Base-by-base conservation (phyloP, 53 echinoderm and acorn worm genomes). In the Holothuria leucospilota region DNA sequence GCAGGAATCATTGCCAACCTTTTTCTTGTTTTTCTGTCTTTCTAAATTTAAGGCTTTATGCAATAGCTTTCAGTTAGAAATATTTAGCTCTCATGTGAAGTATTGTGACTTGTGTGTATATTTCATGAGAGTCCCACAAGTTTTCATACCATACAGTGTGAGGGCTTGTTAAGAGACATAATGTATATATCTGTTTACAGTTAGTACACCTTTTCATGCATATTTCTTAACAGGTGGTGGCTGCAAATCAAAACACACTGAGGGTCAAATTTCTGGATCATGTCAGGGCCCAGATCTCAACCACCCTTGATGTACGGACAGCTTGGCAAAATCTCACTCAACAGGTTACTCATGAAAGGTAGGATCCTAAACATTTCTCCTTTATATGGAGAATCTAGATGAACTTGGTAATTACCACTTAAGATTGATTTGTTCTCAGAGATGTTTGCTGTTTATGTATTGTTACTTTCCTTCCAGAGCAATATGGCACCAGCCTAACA, bases 281-380 rank as follows among this genome's bases (percentile, higher is more conserved):
- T 72, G 80, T 98, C 82, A 93, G 91, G 72, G 90, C 90, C 40
- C 82, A 86, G 39, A 98, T 98, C 39, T 88, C 95, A 0, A 74
- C 85, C 23, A 90, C 91, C 39, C 30, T 98, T 20, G 99, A 98
- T 75, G 89, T 93, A 29, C 74, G 95, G 51, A 93, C 92, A 28
- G 90, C 91, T 12, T 98, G 99, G 99, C 99, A 98, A 68, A 87
- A 98, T 69, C 90, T 98, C 78, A 95, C 94, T 14, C 88, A 98
- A 70, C 94, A 95, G 68, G 92, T 98, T 20, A 95, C 95, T 39
- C 99, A 98, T 85, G 99, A 98, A 68, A 98, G 99, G 95, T 95
- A 41, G 16, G 72, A 42, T 4, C 24, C 20, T 81, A 1, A 39
- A 15, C 71, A 4, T 23, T 63, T 24, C 64, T 24, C 23, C 64